Conservation (phyloP, 2,888 invertebrate species). For the Spisula solida region DNA sequence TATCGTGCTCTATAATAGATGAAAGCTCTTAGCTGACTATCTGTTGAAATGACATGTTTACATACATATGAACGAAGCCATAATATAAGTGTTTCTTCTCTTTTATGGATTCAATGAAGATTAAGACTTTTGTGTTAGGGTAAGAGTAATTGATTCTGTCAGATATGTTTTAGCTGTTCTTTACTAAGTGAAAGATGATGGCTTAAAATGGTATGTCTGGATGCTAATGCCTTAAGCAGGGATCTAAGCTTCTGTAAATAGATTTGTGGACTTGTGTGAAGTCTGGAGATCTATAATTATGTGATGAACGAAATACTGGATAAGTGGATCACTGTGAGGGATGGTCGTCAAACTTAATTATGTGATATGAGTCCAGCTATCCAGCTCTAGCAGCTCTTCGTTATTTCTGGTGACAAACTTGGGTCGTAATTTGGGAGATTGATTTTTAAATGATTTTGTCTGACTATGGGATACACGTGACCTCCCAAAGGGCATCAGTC, state of each 20-base stretch:
- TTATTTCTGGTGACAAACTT: background rate
- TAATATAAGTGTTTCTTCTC: background rate
- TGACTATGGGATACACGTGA: conserved; percentile 27
- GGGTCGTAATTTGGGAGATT: conserved; percentile 29
- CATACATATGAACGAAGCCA: background rate
- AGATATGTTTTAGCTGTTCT: background rate
- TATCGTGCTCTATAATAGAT: background rate
- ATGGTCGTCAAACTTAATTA: conserved; percentile 39
- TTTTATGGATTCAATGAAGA: background rate
- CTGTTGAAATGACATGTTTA: background rate
- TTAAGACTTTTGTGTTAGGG: background rate
- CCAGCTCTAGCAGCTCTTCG: background rate
- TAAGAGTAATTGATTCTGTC: background rate
- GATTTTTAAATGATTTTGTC: conserved; percentile 43
- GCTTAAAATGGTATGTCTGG: background rate
- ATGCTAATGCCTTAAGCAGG: background rate
- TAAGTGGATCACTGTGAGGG: conserved; percentile 14
- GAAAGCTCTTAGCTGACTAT: background rate
- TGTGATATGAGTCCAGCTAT: background rate
- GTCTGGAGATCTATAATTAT: conserved; percentile 5
- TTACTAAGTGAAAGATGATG: conserved; percentile 21
- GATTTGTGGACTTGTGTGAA: background rate
- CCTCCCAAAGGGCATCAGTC: conserved; percentile 22
- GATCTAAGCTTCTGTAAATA: background rate
- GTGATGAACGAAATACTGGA: conserved; percentile 1